These are phyloP conservation scores for Enteromius paludinosus DNA, from an alignment of 2,797 vertebrate genomes.

Conservation along the genomic window DNA sequence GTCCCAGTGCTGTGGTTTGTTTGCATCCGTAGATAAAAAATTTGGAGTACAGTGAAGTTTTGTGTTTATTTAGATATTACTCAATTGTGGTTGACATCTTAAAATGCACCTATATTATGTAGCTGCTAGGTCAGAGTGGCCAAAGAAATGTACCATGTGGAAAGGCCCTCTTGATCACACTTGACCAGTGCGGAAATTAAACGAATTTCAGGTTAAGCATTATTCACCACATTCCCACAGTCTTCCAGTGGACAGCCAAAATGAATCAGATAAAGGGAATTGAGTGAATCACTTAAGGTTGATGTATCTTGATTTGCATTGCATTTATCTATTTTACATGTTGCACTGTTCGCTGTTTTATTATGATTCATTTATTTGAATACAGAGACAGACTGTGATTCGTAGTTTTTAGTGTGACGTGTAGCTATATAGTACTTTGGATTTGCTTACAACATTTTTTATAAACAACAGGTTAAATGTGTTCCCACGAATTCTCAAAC, in stretches of 20 bases:
- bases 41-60: constrained; percentile 22
- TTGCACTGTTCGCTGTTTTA: neutral
- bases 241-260: neutral
- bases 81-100: neutral
- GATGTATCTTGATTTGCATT: neutral
- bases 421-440: neutral
- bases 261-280: neutral
- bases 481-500: neutral
- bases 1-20: constrained; percentile 20
- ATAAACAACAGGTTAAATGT: neutral
- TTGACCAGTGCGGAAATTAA: constrained; percentile 4
- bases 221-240: neutral
- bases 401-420: neutral
- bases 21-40: constrained; percentile 33
- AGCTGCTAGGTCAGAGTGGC: neutral
- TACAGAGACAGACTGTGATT: neutral
- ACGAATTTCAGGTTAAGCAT: constrained; percentile 18
- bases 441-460: neutral
- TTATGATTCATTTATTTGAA: neutral
- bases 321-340: neutral
- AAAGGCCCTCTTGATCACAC: neutral
- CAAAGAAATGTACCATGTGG: neutral
- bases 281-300: neutral
- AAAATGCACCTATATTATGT: neutral
- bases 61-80: constrained; percentile 17